A percentile compares a stretch with the other conserved stretches of the same genome.
Evolutionary conservation across 2,797 vertebrate genomes (phyloP).

Genomic region (Coranthus polyacanthus): DNA sequence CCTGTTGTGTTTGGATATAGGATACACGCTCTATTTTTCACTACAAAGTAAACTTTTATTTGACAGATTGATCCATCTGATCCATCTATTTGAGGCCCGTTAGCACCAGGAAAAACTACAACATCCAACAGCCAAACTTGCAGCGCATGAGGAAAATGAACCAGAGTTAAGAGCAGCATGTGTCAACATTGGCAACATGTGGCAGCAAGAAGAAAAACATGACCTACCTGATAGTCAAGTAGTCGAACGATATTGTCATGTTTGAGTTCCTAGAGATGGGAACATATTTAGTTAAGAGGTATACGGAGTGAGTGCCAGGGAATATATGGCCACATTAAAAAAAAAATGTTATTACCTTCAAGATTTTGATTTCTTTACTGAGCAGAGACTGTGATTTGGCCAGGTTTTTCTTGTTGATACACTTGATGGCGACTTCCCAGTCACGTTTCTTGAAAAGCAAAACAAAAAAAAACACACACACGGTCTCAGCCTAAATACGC

Average conservation of each 20-base stretch:
- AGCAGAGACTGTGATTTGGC: slow-evolving; percentile 95
- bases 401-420: slow-evolving; percentile 97
- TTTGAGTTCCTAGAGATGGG: slow-evolving; percentile 89
- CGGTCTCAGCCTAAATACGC: neutral
- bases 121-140: slow-evolving; percentile 1
- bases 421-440: slow-evolving; percentile 96
- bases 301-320: neutral
- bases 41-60: neutral
- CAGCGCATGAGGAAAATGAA: neutral
- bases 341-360: slow-evolving; percentile 92
- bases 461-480: neutral
- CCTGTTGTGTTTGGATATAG: neutral
- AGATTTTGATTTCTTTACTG: slow-evolving; percentile 97
- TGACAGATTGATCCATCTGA: slow-evolving; percentile 5
- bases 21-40: neutral
- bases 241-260: slow-evolving; percentile 97
- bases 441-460: slow-evolving; percentile 87
- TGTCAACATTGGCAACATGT: slow-evolving; percentile 41
- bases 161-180: too few relatives aligned
- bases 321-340: neutral
- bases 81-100: neutral
- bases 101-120: slow-evolving; percentile 29
- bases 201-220: slow-evolving; percentile 8
- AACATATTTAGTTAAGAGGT: slow-evolving; percentile 11
- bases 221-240: slow-evolving; percentile 94